Evolutionary conservation across 2,113 vertebrate species (phyloP).

Genomic region (Syngnathus typhle): DNA sequence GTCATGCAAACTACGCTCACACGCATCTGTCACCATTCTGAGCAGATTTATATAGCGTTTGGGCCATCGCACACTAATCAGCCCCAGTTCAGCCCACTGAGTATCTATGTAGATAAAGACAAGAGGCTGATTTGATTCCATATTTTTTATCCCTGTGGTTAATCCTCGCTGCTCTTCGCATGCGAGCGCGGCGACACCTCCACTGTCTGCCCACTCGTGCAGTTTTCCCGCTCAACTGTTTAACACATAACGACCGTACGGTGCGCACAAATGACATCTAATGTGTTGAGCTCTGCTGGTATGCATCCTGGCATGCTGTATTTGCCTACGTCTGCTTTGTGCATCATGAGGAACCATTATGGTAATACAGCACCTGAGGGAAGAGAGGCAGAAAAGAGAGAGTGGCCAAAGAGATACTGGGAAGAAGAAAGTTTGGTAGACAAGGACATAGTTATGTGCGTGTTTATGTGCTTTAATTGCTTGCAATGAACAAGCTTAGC

Average conservation of each 20-base stretch:
- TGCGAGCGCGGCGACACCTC: slow-evolving; percentile 18
- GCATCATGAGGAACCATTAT: slow-evolving; percentile 73
- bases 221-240: slow-evolving; percentile 58
- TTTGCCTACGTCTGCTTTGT: slow-evolving; percentile 68
- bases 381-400: slow-evolving; percentile 48
- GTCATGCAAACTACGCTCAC: neutral
- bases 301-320: slow-evolving; percentile 62
- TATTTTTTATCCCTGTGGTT: slow-evolving; percentile 31
- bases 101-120: slow-evolving; percentile 22
- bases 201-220: slow-evolving; percentile 30
- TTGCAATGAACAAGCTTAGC: neutral
- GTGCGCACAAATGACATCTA: slow-evolving; percentile 66
- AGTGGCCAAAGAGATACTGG: slow-evolving; percentile 41
- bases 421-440: slow-evolving; percentile 2
- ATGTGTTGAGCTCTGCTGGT: slow-evolving; percentile 68
- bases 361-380: slow-evolving; percentile 74
- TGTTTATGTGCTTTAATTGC: neutral
- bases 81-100: slow-evolving; percentile 7
- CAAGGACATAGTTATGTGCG: neutral
- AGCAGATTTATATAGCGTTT: slow-evolving; percentile 17
- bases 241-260: slow-evolving; percentile 65
- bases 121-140: slow-evolving; percentile 27
- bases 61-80: slow-evolving; percentile 8
- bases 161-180: slow-evolving; percentile 37
- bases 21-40: slow-evolving; percentile 15